Conservation (phyloP, 1,140 invertebrate genomes). For the Drepana arcuata region DNA sequence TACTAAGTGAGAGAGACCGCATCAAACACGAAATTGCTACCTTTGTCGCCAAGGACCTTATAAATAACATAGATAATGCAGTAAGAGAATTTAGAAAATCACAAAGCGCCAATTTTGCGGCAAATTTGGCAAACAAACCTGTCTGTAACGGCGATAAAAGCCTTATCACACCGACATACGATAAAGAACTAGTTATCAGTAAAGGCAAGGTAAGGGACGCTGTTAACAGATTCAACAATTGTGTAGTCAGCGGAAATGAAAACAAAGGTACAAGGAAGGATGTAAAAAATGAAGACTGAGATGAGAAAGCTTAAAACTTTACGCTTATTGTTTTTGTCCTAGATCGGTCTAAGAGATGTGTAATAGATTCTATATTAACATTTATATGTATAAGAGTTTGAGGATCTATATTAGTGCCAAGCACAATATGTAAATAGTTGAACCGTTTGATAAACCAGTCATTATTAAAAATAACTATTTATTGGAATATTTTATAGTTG, state of each 20-base stretch:
- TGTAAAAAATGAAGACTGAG: slow-evolving; percentile 40
- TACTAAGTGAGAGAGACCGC: slow-evolving; percentile 49
- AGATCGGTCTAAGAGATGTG: slow-evolving; percentile 28
- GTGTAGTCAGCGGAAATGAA: slow-evolving; percentile 26
- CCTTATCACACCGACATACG: slow-evolving; percentile 54
- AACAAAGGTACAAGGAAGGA: slow-evolving; percentile 33
- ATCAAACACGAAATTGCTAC: slow-evolving; percentile 64
- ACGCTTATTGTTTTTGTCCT: slow-evolving; percentile 14
- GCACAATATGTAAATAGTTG: slow-evolving; percentile 5
- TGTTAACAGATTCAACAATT: slow-evolving; percentile 62
- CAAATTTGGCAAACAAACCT: slow-evolving; percentile 20
- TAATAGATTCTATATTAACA: slow-evolving; percentile 11
- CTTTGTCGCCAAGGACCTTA: slow-evolving; percentile 63
- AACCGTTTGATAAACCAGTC: slow-evolving; percentile 5
- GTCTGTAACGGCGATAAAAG: slow-evolving; percentile 49
- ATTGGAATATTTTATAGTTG: slow-evolving; percentile 11
- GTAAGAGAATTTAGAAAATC: slow-evolving; percentile 56
- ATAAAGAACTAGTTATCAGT: slow-evolving; percentile 62
- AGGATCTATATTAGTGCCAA: neutral
- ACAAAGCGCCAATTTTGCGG: slow-evolving; percentile 39
- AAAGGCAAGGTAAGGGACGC: slow-evolving; percentile 68
- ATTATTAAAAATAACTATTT: slow-evolving; percentile 4
- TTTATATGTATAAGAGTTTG: slow-evolving; percentile 8
- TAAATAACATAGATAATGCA: slow-evolving; percentile 58
- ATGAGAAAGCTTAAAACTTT: slow-evolving; percentile 1